Evolutionary conservation across 2,797 vertebrate genomes (phyloP).

Genomic region (Lateolabrax maculatus): DNA sequence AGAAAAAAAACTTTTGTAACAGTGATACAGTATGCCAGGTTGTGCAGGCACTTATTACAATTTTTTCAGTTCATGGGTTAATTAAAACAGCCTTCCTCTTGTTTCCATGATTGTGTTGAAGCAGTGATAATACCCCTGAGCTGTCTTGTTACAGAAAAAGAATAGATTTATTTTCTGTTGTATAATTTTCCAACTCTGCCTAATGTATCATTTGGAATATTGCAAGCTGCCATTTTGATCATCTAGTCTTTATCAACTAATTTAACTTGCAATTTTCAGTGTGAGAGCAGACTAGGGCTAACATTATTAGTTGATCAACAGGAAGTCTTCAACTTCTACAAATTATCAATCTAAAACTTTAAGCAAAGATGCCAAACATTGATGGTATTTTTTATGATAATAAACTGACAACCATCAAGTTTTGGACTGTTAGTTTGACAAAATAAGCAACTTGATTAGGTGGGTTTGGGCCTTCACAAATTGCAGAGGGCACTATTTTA

Average conservation of each 20-base stretch:
- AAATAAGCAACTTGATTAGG: conserved; percentile 13
- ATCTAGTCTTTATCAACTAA: background rate
- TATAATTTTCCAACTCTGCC: background rate
- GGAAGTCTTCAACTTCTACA: background rate
- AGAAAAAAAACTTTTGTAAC: background rate
- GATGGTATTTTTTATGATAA: background rate
- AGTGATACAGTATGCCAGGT: background rate
- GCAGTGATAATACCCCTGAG: background rate
- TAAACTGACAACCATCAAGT: background rate
- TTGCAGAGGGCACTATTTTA: background rate
- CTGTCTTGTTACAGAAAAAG: background rate
- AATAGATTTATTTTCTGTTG: background rate
- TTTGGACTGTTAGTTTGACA: background rate
- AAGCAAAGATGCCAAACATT: background rate
- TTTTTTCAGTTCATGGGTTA: background rate
- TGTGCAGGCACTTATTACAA: background rate
- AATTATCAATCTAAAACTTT: background rate
- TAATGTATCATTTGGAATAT: background rate
- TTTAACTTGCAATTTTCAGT: background rate
- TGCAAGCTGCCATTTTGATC: background rate
- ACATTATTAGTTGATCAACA: background rate
- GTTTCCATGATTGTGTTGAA: background rate
- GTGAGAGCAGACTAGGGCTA: background rate
- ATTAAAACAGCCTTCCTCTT: background rate
- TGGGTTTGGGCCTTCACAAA: background rate